These are phyloP conservation scores for Phyllotreta cruciferae DNA, from an alignment of 2,888 invertebrate genomes.

Conservation along the genomic window DNA sequence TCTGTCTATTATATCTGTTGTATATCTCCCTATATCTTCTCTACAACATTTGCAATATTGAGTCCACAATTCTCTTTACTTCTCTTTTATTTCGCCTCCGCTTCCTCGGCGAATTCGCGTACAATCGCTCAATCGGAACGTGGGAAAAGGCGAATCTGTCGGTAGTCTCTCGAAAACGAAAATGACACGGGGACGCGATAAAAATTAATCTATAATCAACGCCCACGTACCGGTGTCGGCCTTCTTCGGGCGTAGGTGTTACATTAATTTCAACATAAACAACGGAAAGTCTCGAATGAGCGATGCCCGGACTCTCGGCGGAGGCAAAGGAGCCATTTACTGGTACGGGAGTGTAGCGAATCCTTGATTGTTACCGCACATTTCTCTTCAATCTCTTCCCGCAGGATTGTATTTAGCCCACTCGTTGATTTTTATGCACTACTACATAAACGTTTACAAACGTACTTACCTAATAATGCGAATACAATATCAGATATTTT, in stretches of 20 bases:
- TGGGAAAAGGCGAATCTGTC: too few species aligned
- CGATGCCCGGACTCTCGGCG: constrained; percentile 38
- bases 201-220: constrained; percentile 42
- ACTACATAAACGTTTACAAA: neutral
- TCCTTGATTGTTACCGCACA: constrained; percentile 44
- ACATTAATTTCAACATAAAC: constrained; percentile 52
- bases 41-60: too few species aligned
- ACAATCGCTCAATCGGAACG: too few species aligned
- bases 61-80: too few species aligned
- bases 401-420: neutral
- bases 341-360: constrained; percentile 52
- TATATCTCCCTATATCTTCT: too few species aligned
- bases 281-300: constrained; percentile 44
- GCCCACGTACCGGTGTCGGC: constrained; percentile 41
- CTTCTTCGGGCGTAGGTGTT: constrained; percentile 42
- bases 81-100: too few species aligned
- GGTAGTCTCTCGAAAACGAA: constrained; percentile 27
- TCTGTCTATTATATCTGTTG: too few species aligned
- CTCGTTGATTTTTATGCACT: neutral
- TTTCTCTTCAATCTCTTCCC: constrained; percentile 1
- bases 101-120: too few species aligned
- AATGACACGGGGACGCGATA: constrained; percentile 26
- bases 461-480: too few species aligned
- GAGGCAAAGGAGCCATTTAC: constrained; percentile 41
- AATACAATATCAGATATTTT: too few species aligned